Conservation (phyloP, 2,888 invertebrate genomes). For the Dendrolimus pini region DNA sequence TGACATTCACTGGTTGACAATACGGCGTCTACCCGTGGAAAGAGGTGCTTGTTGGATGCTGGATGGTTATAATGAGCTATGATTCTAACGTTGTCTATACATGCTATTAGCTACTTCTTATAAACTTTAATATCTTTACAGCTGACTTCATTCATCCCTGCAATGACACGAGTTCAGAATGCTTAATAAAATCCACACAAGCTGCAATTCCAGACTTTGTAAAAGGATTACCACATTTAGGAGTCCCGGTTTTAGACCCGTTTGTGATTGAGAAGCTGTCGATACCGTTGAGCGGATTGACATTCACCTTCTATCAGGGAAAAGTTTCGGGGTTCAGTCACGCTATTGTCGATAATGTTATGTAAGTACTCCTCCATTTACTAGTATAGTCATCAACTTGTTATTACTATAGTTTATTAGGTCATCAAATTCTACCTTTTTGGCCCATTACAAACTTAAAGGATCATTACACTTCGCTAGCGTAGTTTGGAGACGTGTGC, state of each 20-base stretch:
- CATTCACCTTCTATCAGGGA: slow-evolving; percentile 58
- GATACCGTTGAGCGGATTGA: slow-evolving; percentile 51
- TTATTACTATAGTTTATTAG: no score
- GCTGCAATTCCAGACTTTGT: slow-evolving; percentile 57
- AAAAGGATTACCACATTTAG: slow-evolving; percentile 49
- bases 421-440: no score
- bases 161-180: slow-evolving; percentile 43
- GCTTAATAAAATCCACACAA: slow-evolving; percentile 51
- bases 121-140: slow-evolving; percentile 16
- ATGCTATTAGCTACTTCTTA: no score
- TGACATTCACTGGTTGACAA: no score
- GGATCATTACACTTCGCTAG: no score
- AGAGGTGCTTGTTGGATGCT: no score
- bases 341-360: slow-evolving; percentile 53
- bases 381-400: no score
- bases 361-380: slow-evolving; percentile 36
- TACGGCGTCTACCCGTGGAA: no score
- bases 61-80: no score
- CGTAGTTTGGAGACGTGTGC: not conserved
- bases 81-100: no score
- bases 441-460: no score
- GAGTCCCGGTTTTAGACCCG: slow-evolving; percentile 46
- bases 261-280: slow-evolving; percentile 55
- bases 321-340: slow-evolving; percentile 58
- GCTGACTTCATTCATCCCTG: slow-evolving; percentile 63